Evolutionary conservation across 2,797 vertebrate species (phyloP), one percentile per base, ranked within the genome.

Genomic region (Rhabdophis nuchalis): DNA sequence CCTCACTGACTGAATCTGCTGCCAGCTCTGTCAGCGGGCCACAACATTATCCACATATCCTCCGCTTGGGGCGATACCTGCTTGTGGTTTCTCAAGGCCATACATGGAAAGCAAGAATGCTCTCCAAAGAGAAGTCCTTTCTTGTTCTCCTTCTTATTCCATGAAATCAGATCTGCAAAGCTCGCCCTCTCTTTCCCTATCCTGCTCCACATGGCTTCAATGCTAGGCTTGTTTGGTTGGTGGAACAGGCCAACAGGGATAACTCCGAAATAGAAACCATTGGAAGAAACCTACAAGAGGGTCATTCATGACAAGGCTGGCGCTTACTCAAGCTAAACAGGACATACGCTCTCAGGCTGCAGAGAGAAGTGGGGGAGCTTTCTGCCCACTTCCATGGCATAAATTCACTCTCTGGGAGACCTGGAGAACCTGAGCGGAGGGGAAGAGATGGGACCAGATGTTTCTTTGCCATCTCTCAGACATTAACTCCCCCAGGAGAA

Each of bases 271-370:
- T 36, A 1, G 2, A 64, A 86, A 0, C 0, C 86, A 29, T 46
- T 7, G 4, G 18, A 95, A 52, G 61, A 90, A 90, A 72, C 87
- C 89, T 91, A 96, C 95, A 97, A 95, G 92, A 90, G 92, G 90
- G 0, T 1, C 93, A 95, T 96, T 95, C 94, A 95, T 91, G 90
- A 88, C 54, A 68, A 50, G 93, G 32, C 93, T 96, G 95, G 96
- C 95, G 95, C 61, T 10, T 58, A 89, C 87, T 96, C 94, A 97
- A 96, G 90, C 82, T 92, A 96, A 96, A 96, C 89, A 96, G 94
- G 94, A 93, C 52, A 0, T 25, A 0, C 0, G 72, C 86, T 92
- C 92, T 0, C 0, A 93, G 91, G 92, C 92, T 1, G 0, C 0
- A 0, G 52, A 88, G 61, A 90, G 56, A 91, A 92, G 0, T n/a